A percentile compares a stretch with the other conserved stretches of the same genome.
These are phyloP conservation scores for Pemphredon lugubris DNA, from an alignment of 2,888 invertebrate species.

Conservation along the genomic window DNA sequence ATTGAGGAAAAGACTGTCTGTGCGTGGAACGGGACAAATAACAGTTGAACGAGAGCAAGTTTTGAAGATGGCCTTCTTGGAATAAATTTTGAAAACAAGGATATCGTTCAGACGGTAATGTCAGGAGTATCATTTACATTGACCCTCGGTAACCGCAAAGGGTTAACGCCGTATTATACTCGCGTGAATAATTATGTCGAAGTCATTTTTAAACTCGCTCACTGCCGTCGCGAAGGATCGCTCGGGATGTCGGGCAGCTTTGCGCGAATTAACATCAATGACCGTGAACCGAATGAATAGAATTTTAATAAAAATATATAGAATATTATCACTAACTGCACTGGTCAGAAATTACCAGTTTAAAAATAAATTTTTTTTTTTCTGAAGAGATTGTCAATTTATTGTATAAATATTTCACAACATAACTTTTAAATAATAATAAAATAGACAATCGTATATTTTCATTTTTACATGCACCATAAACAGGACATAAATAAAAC, in stretches of 20 bases:
- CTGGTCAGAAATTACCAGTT: neutral
- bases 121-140: slow-evolving; percentile 35
- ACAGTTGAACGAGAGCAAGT: slow-evolving; percentile 8
- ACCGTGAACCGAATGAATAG: too few relatives aligned
- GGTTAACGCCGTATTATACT: slow-evolving; percentile 24
- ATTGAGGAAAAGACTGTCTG: slow-evolving; percentile 6
- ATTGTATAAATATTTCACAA: too few relatives aligned
- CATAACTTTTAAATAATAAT: too few relatives aligned
- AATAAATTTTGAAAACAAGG: slow-evolving; percentile 47
- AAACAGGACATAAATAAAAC: too few relatives aligned
- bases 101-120: slow-evolving; percentile 51
- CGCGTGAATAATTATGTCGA: slow-evolving; percentile 29
- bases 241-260: too few relatives aligned
- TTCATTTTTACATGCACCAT: too few relatives aligned
- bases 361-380: neutral
- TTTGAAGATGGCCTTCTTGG: slow-evolving; percentile 27
- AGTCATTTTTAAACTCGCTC: slow-evolving; percentile 23
- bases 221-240: neutral
- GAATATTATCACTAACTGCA: too few relatives aligned
- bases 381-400: neutral
- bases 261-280: too few relatives aligned
- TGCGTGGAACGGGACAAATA: slow-evolving; percentile 6
- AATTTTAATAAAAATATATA: too few relatives aligned
- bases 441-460: too few relatives aligned
- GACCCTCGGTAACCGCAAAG: slow-evolving; percentile 52